These are phyloP conservation scores for Augochlora pura DNA, from an alignment of 1,140 invertebrate genomes.

Conservation along the genomic window DNA sequence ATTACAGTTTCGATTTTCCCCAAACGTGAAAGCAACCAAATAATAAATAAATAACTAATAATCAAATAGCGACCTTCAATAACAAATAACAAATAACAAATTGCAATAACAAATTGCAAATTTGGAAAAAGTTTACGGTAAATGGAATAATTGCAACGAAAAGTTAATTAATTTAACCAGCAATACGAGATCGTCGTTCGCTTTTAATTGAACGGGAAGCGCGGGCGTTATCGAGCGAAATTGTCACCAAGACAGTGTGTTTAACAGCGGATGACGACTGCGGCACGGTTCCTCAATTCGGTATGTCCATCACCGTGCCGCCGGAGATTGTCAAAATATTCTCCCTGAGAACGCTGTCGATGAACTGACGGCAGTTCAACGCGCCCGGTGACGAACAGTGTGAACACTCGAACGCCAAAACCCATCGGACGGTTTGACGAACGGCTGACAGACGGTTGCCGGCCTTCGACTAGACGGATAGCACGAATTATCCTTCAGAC, in stretches of 20 bases:
- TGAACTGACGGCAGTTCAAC: slow-evolving; percentile 5
- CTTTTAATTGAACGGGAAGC: not conserved
- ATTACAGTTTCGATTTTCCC: no score
- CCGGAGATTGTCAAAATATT: not conserved
- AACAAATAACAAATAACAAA: no score
- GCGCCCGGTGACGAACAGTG: not conserved
- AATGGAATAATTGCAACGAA: no score
- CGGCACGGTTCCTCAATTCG: not conserved
- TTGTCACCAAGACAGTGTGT: not conserved
- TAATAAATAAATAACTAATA: no score
- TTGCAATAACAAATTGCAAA: no score
- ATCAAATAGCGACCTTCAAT: no score
- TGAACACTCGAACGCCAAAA: not conserved
- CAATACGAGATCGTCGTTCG: no score
- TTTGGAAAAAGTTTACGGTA: no score
- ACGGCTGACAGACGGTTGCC: not conserved
- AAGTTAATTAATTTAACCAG: no score
- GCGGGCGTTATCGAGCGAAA: not conserved
- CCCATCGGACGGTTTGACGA: slow-evolving; percentile 1
- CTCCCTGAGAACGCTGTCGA: not conserved
- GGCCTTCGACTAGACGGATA: not conserved
- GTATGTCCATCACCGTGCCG: not conserved
- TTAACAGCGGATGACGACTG: not conserved
- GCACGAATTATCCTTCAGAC: not conserved
- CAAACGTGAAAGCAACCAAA: no score